Percentiles rank a stretch among this genome's conserved stretches.
Conservation (phyloP, 2,888 invertebrate genomes). For the Marronus borbonicus region DNA sequence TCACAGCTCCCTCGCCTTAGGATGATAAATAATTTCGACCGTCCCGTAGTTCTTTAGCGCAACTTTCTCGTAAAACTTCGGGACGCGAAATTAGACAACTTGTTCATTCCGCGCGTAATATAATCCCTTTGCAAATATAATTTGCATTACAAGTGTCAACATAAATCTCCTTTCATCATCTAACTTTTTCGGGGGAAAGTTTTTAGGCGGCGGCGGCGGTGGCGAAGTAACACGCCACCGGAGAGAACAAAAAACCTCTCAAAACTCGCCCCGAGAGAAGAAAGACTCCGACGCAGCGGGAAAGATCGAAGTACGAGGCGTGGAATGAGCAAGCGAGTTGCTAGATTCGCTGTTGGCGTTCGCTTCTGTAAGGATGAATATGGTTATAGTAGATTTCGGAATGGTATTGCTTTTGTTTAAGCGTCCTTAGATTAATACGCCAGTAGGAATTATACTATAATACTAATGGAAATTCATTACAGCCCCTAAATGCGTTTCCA, state of each 20-base stretch:
- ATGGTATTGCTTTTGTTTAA: too few relatives aligned
- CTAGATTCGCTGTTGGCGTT: too few relatives aligned
- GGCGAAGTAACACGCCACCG: slow-evolving; percentile 29
- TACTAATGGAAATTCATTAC: too few relatives aligned
- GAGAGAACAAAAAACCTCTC: slow-evolving; percentile 27
- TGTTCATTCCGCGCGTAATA: slow-evolving; percentile 39
- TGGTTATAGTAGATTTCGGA: too few relatives aligned
- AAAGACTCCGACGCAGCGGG: not conserved
- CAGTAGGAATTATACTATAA: too few relatives aligned
- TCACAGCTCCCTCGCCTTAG: too few relatives aligned
- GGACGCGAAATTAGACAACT: slow-evolving; percentile 25
- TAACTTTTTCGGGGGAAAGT: slow-evolving; percentile 36
- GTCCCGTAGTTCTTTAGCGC: slow-evolving; percentile 1
- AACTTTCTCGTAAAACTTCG: slow-evolving; percentile 9
- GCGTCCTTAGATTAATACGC: too few relatives aligned
- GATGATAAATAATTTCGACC: slow-evolving; percentile 36
- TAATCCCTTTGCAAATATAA: slow-evolving; percentile 45
- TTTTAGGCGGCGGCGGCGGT: not conserved
- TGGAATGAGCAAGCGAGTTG: too few relatives aligned
- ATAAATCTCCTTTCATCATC: slow-evolving; percentile 45
- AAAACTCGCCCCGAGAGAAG: not conserved
- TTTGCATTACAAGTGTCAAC: slow-evolving; percentile 45
- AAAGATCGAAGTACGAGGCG: slow-evolving; percentile 1
- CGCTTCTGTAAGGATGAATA: too few relatives aligned
- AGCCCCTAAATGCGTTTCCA: too few relatives aligned